Evolutionary conservation across 2,113 vertebrate species (phyloP).

Genomic region (Nannospalax galili): DNA sequence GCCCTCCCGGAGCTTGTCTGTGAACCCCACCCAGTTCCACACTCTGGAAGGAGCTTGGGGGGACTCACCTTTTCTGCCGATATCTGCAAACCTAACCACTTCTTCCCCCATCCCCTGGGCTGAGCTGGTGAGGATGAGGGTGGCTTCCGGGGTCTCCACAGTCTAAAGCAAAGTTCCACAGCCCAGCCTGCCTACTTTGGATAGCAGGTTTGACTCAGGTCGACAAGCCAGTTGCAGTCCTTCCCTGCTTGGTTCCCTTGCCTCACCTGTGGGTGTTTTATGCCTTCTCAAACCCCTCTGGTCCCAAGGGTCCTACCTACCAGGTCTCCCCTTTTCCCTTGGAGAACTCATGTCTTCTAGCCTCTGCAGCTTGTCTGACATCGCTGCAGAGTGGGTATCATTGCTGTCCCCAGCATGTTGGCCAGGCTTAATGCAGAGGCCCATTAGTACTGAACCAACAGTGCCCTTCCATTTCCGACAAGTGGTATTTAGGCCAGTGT

Average conservation of each 20-base stretch:
- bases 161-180: background rate
- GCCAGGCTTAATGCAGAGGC: background rate
- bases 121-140: background rate
- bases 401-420: background rate
- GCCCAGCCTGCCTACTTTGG: background rate
- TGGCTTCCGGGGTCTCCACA: no score
- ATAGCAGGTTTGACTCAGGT: background rate
- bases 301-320: background rate
- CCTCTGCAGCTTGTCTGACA: background rate
- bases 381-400: background rate
- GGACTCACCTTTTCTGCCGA: background rate
- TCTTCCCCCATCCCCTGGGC: background rate
- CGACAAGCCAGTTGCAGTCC: no score
- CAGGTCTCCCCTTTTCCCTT: background rate
- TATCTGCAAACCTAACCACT: background rate
- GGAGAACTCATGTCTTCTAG: background rate
- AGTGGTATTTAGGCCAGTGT: background rate
- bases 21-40: background rate
- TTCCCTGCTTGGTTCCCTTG: background rate
- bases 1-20: background rate
- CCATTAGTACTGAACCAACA: accelerated
- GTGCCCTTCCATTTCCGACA: background rate
- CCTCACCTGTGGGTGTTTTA: background rate
- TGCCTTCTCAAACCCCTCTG: background rate
- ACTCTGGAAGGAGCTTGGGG: no score